These are phyloP conservation scores for Megathymus violae DNA, from an alignment of 1,140 invertebrate genomes.

Conservation along the genomic window DNA sequence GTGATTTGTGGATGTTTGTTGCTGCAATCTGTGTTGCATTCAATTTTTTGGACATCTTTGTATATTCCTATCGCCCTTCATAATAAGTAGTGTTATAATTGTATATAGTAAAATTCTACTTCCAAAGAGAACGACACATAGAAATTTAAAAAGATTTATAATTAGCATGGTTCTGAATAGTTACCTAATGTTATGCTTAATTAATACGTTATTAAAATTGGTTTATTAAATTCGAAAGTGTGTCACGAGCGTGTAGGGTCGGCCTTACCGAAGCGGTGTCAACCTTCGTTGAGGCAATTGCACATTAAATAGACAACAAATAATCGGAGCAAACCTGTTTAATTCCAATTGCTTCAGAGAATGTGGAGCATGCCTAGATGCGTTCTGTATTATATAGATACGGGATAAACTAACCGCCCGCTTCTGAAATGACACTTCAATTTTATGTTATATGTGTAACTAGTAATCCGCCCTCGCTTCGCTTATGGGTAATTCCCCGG, in stretches of 20 bases:
- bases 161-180: background rate
- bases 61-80: too few species aligned
- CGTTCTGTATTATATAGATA: too few species aligned
- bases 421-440: too few species aligned
- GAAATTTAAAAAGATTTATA: background rate
- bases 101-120: too few species aligned
- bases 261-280: constrained; percentile 12
- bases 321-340: constrained; percentile 17
- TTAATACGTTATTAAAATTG: constrained; percentile 17
- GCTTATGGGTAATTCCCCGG: too few species aligned
- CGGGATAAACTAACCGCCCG: too few species aligned
- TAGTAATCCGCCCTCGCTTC: too few species aligned
- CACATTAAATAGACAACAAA: constrained; percentile 14
- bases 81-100: too few species aligned
- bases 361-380: background rate
- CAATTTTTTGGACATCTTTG: background rate
- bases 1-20: too few species aligned
- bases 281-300: constrained; percentile 20
- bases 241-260: constrained; percentile 15
- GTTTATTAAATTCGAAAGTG: constrained; percentile 21
- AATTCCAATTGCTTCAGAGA: constrained; percentile 7
- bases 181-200: background rate
- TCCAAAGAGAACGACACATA: too few species aligned
- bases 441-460: too few species aligned
- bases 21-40: too few species aligned